A percentile compares a stretch with the other conserved stretches of the same genome.
phyloP scores from a whole-genome alignment of 1,140 invertebrate species.

The Temnothorax nylanderi region DNA sequence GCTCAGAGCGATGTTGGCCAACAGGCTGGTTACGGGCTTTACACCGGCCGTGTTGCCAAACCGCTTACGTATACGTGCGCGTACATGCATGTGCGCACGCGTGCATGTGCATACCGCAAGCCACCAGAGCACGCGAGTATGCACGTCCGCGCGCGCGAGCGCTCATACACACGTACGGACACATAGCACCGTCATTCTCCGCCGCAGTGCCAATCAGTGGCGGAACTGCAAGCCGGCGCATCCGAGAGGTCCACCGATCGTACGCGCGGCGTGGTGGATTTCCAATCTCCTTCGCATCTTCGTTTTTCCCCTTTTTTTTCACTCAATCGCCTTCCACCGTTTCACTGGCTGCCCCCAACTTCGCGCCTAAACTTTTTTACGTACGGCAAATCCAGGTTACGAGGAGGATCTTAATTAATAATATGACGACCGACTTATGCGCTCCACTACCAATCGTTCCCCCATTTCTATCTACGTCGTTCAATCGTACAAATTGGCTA shows the following conservation, averaged over 20 bases:
- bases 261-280: constrained; percentile 55
- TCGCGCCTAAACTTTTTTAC: constrained; percentile 63
- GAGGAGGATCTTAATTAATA: constrained; percentile 63
- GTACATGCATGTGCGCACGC: background rate
- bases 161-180: background rate
- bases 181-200: constrained; percentile 60
- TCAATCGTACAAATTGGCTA: constrained; percentile 15
- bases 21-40: constrained; percentile 73
- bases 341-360: constrained; percentile 50
- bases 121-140: background rate
- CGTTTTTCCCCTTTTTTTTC: constrained; percentile 34
- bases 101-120: background rate
- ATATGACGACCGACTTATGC: constrained; percentile 48
- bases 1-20: constrained; percentile 68
- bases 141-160: background rate
- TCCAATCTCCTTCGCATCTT: constrained; percentile 49
- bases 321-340: constrained; percentile 62
- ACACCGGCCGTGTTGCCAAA: constrained; percentile 72
- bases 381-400: constrained; percentile 63
- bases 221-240: constrained; percentile 69
- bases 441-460: constrained; percentile 39
- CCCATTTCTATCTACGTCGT: constrained; percentile 12
- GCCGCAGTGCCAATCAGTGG: constrained; percentile 70
- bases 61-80: constrained; percentile 43
- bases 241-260: constrained; percentile 57